Base-by-base conservation (phyloP, 2,888 invertebrate genomes). In the Hyles lineata region DNA sequence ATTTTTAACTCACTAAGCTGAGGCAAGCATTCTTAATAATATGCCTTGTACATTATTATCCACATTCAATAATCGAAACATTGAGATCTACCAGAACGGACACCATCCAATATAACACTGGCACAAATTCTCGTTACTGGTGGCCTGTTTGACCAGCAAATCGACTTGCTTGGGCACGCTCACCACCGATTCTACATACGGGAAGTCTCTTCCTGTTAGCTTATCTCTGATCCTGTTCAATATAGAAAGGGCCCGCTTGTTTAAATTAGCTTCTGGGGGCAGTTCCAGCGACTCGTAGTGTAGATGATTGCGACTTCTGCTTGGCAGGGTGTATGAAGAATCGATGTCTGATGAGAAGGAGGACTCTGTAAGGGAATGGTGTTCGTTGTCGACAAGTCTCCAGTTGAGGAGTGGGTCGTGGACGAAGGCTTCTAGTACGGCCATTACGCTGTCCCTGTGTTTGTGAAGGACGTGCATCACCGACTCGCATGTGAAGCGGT, bases 71-170 rank as follows among this genome's bases (percentile, higher is more conserved):
- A 35, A 35, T 15, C 15, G 2, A 11, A 43, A 43, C 11, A 11
- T 43, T 25, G 15, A 58, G 7, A 70, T 35, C 58, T n/a, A 97
- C 97, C 97, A 97, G 87, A 96, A 97, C 23, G 97, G 97, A 89
- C 97, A 99, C 99, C 99, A 99, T 74, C 99, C 99, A 79, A 99
- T 99, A 88, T 99, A 99, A 89, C 99, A 99, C 94, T 99, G 99
- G 90, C 99, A 99, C 77, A 99, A 96, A 92, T 99, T 99, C 90
- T 99, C 99, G 90, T 99, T 99, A 80, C 97, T 98, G 0, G 99
- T 99, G 6, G 99, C 99, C 87, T 99, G 98, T 85, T 97, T 97
- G 78, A 99, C 99, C 52, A 99, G 95, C 82, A 99, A 92, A 84
- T 99, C 98, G 4, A 99, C 99, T 93, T 99, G 99, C 78, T 97